phyloP scores from a whole-genome alignment of 2,888 invertebrate species.

The Tupiocoris notatus region DNA sequence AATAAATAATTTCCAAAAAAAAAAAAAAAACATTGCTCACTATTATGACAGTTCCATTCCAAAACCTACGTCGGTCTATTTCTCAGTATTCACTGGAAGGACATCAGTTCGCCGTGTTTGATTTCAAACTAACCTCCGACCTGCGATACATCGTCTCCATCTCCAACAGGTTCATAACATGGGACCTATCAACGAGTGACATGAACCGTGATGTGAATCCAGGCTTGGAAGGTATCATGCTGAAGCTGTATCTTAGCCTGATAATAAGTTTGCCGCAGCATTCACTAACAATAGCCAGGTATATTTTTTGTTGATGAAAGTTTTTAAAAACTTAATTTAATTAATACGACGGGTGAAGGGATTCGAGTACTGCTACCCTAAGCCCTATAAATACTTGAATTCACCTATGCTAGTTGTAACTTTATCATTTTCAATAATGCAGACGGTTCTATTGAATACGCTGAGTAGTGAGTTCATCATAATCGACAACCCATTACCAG shows the following conservation, averaged over 20 bases:
- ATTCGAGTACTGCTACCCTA: too few species aligned
- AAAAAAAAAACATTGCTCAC: too few species aligned
- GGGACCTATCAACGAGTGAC: slow-evolving; percentile 95
- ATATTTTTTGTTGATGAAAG: too few species aligned
- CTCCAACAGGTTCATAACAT: slow-evolving; percentile 94
- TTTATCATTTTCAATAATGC: too few species aligned
- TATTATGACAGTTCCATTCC: too few species aligned
- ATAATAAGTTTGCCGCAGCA: slow-evolving; percentile 94
- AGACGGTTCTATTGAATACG: slow-evolving; percentile 87
- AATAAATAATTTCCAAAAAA: too few species aligned
- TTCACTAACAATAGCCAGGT: slow-evolving; percentile 94
- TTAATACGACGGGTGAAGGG: too few species aligned
- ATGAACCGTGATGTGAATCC: slow-evolving; percentile 90
- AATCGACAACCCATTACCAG: slow-evolving; percentile 79
- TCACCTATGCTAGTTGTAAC: too few species aligned
- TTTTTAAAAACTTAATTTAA: too few species aligned
- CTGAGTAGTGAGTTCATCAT: slow-evolving; percentile 89
- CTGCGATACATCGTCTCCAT: slow-evolving; percentile 92
- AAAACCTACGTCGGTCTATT: too few species aligned
- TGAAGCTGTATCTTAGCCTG: slow-evolving; percentile 88
- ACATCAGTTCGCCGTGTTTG: slow-evolving; percentile 96
- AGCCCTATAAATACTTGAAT: too few species aligned
- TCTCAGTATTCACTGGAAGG: slow-evolving; percentile 96
- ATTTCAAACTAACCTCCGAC: slow-evolving; percentile 84
- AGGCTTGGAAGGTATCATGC: slow-evolving; percentile 93